These are phyloP conservation scores for Amiota minor DNA, from an alignment of 2,888 invertebrate species.

Conservation along the genomic window DNA sequence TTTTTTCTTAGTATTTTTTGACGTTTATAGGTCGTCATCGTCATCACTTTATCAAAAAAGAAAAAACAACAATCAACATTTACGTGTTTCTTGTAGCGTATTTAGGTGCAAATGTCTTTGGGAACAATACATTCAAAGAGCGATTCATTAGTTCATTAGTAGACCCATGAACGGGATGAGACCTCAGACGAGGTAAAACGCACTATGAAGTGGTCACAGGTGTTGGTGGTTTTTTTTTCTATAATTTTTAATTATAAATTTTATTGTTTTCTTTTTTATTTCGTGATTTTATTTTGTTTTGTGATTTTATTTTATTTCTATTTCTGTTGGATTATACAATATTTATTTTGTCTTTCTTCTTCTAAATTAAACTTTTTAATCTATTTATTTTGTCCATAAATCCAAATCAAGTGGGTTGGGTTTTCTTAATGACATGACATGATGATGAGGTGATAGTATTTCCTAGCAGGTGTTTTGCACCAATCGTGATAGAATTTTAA, in stretches of 20 bases:
- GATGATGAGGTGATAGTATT: too few species aligned
- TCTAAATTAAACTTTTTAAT: constrained; percentile 28
- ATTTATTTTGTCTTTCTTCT: not conserved
- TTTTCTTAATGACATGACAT: constrained; percentile 38
- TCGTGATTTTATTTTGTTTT: constrained; percentile 2
- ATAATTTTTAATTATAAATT: constrained; percentile 6
- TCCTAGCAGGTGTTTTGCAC: constrained; percentile 60
- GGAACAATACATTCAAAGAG: not conserved
- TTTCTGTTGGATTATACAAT: not conserved
- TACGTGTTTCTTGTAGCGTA: not conserved
- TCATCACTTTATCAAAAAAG: not conserved
- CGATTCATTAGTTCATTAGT: not conserved
- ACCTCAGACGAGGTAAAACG: not conserved
- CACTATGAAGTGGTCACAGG: constrained; percentile 31
- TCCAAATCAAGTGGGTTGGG: constrained; percentile 42
- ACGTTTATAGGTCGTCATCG: constrained; percentile 4
- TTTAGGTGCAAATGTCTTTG: constrained; percentile 20
- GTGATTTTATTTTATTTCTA: not conserved
- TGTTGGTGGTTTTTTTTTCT: constrained; percentile 32
- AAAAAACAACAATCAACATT: not conserved
- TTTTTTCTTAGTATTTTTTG: not conserved
- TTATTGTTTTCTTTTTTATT: not conserved
- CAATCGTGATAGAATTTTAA: constrained; percentile 62
- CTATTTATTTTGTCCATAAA: constrained; percentile 33
- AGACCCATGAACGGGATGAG: too few species aligned